phyloP scores from a whole-genome alignment of 64 coral and sea anemone genomes.

The Porites lutea region DNA sequence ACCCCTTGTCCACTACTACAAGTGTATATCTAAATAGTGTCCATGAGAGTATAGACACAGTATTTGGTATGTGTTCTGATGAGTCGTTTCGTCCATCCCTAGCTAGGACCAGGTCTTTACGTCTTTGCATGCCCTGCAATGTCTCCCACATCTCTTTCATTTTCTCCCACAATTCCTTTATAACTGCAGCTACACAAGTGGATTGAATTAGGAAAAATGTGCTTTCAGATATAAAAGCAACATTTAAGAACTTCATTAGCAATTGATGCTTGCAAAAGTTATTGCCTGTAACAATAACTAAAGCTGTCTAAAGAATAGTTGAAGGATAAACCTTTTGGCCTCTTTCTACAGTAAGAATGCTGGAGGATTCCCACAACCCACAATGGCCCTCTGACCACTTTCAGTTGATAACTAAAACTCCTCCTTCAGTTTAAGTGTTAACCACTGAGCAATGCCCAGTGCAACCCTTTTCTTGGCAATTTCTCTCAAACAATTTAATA shows the following conservation, averaged over 20 bases:
- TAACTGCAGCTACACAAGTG: constrained; percentile 14
- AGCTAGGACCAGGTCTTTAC: constrained; percentile 32
- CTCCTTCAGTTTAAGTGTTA: not conserved
- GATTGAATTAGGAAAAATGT: constrained; percentile 48
- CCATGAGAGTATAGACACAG: constrained; percentile 32
- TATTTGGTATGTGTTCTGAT: constrained; percentile 22
- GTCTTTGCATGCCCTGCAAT: no score
- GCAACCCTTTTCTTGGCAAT: not conserved
- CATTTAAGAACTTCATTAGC: constrained; percentile 56
- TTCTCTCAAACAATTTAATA: constrained; percentile 14
- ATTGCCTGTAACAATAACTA: constrained; percentile 13
- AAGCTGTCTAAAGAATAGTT: not conserved
- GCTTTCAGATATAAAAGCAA: constrained; percentile 37
- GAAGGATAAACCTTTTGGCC: constrained; percentile 8
- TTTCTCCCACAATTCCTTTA: constrained; percentile 45
- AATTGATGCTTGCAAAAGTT: constrained; percentile 57
- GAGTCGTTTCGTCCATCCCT: constrained; percentile 64
- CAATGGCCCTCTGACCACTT: not conserved
- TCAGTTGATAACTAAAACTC: not conserved
- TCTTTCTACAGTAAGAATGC: not conserved
- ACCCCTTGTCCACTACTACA: constrained; percentile 1
- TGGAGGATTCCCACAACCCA: not conserved
- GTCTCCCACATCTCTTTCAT: constrained; percentile 51
- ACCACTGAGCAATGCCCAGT: constrained; percentile 11
- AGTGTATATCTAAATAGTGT: constrained; percentile 5